Evolutionary conservation across 2,113 vertebrate species (phyloP).

Genomic region (Pagrus major): DNA sequence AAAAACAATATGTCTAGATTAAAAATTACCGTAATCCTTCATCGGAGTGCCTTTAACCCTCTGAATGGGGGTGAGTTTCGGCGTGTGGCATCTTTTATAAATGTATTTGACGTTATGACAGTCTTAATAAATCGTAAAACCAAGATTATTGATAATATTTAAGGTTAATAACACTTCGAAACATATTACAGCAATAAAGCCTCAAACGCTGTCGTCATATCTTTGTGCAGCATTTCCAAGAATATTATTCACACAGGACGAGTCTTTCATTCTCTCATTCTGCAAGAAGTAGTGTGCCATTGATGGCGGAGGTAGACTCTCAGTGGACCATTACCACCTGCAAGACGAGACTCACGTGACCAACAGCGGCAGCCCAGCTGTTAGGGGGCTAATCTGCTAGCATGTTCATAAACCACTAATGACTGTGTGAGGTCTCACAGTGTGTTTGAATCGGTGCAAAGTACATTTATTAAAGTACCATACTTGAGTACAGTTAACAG

Average conservation of each 20-base stretch:
- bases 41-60: conserved; percentile 92
- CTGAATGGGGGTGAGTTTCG: conserved; percentile 51
- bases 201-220: not conserved
- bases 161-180: not conserved
- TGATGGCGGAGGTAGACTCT: not conserved
- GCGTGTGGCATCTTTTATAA: conserved; percentile 45
- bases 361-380: not conserved
- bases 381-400: not conserved
- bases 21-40: conserved; percentile 95
- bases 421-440: not conserved
- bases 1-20: conserved; percentile 94
- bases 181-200: not conserved
- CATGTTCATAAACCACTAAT: not conserved
- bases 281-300: not conserved
- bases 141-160: conserved; percentile 10
- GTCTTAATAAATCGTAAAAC: conserved; percentile 30
- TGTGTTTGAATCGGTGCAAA: not conserved
- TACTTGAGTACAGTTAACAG: no score
- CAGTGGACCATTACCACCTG: not conserved
- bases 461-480: not conserved
- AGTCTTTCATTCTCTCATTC: not conserved
- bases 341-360: not conserved
- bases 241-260: not conserved
- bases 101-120: conserved; percentile 50
- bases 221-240: not conserved